Conservation (phyloP, 2,797 vertebrate genomes). For the Coendou prehensilis region DNA sequence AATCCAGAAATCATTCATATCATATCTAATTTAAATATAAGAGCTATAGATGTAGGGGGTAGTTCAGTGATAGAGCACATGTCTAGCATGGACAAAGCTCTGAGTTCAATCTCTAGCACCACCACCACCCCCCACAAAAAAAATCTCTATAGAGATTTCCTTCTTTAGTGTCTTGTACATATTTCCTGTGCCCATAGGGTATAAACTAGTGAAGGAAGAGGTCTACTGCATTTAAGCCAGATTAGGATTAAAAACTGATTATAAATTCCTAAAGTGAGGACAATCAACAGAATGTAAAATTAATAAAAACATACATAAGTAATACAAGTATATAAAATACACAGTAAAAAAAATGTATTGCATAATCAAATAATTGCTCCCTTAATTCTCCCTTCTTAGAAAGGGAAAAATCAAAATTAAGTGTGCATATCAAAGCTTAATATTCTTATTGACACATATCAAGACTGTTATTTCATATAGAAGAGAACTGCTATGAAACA, state of each 20-base stretch:
- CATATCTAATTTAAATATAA: slow-evolving; percentile 31
- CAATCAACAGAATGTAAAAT: neutral
- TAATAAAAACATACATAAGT: neutral
- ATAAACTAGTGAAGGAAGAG: neutral
- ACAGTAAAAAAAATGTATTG: slow-evolving; percentile 46
- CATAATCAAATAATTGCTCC: slow-evolving; percentile 29
- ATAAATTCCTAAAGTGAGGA: neutral
- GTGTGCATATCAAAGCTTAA: slow-evolving; percentile 38
- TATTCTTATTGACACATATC: slow-evolving; percentile 11
- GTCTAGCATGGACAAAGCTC: too few relatives aligned
- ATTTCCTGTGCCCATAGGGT: neutral
- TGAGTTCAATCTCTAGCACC: neutral
- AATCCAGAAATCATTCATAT: slow-evolving; percentile 48
- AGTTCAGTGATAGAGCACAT: neutral
- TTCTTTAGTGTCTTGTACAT: neutral
- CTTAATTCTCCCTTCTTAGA: slow-evolving; percentile 28
- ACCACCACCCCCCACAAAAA: neutral
- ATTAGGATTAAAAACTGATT: slow-evolving; percentile 17
- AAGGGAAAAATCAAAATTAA: slow-evolving; percentile 48
- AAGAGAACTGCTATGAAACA: neutral
- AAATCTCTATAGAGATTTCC: neutral
- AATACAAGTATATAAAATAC: slow-evolving; percentile 34
- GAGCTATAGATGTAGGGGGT: neutral
- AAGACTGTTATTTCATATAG: slow-evolving; percentile 42
- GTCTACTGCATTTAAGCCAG: neutral